Percentiles rank a stretch among this genome's conserved stretches.
These are phyloP conservation scores for Willowsia nigromaculata DNA, from an alignment of 2,888 invertebrate genomes.

Conservation along the genomic window DNA sequence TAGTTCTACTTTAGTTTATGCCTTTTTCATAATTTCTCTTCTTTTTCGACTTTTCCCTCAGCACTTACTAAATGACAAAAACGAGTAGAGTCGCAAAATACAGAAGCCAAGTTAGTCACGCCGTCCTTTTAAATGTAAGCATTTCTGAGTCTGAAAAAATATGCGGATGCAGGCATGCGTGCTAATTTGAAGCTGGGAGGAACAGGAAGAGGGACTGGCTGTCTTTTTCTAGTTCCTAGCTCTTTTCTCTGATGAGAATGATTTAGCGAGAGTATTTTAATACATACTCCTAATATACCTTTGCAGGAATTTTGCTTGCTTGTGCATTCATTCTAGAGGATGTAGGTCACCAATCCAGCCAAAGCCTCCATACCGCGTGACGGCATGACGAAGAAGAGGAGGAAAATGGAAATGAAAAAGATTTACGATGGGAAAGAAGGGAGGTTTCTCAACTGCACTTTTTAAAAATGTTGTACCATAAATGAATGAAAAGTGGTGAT, in stretches of 20 bases:
- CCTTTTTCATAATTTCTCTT: too few species aligned
- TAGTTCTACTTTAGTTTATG: too few species aligned
- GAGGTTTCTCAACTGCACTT: background rate
- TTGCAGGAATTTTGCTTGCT: background rate
- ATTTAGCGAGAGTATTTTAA: background rate
- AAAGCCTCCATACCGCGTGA: slow-evolving; percentile 1
- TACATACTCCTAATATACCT: background rate
- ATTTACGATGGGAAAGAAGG: slow-evolving; percentile 32
- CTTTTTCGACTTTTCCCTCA: too few species aligned
- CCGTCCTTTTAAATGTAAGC: background rate
- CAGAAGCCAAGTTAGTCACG: too few species aligned
- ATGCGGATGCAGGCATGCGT: slow-evolving; percentile 37
- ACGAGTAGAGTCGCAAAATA: too few species aligned
- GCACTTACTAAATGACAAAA: too few species aligned
- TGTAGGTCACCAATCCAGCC: slow-evolving; percentile 40
- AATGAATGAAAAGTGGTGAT: background rate
- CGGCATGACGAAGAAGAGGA: slow-evolving; percentile 29
- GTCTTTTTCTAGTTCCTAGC: background rate
- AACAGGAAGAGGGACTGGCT: background rate
- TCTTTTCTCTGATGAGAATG: background rate
- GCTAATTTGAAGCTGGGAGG: slow-evolving; percentile 52
- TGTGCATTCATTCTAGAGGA: background rate
- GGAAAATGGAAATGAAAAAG: slow-evolving; percentile 57
- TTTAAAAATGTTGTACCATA: background rate
- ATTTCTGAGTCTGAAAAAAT: background rate